Evolutionary conservation across 1,140 invertebrate species (phyloP), one percentile per base, ranked within the genome.

Genomic region (Sitophilus oryzae): DNA sequence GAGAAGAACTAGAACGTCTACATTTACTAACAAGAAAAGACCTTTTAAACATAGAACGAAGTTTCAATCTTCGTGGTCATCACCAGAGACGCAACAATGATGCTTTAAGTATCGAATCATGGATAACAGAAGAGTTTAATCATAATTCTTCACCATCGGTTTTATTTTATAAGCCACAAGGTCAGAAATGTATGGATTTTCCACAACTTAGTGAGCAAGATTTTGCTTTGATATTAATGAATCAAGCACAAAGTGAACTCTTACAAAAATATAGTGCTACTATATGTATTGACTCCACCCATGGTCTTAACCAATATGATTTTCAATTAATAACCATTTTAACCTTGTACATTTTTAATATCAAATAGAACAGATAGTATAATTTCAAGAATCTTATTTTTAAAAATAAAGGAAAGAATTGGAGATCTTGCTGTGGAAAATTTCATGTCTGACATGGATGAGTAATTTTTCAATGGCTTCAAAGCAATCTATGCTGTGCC

Each of bases 371-470:
- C 14, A 25, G 56, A 59, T 15, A 21, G 20, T 20, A n/a, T 34
- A 1, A 35, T 44, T 22, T 16, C 55, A 5, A 43, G 16, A 9
- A n/a, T 59, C 11, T 55, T 59, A 19, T 61, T 58, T 35, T 19
- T 5, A 14, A 30, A 21, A 11, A 50, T 61, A 10, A 34, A 44
- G 46, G 16, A 16, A 11, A 30, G 36, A 36, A 46, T 42, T 10
- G 23, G 22, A 5, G 37, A 10, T 14, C 30, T 61, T 15, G 10
- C 14, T 15, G 15, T 52, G 20, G 56, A 47, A 30, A 34, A 52
- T 9, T 59, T 61, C 35, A 61, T 61, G 57, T 52, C 57, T 5
- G 52, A 61, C 37, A 40, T 51, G 18, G 16, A 25, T 19, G 23
- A 51, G 22, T 11, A 15, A 23, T 48, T 44, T 49, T 56, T 22